A percentile compares a stretch with the other conserved stretches of the same genome.
phyloP scores from a whole-genome alignment of 2,888 invertebrate species.

The Mimumesa dahlbomi region DNA sequence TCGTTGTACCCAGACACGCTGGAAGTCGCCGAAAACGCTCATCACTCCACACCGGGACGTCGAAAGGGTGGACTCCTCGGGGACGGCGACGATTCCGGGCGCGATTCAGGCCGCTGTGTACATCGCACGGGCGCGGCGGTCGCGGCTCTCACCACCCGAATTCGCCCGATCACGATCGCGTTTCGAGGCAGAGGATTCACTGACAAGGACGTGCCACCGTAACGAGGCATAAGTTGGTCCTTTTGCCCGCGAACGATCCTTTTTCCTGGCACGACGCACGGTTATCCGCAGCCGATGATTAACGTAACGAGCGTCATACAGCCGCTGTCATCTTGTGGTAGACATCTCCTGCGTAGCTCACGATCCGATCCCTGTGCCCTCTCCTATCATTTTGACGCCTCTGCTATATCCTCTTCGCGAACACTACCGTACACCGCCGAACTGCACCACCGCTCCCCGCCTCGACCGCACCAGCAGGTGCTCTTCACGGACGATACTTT shows the following conservation, averaged over 20 bases:
- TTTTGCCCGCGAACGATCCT: slow-evolving; percentile 5
- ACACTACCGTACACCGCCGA: too few species aligned
- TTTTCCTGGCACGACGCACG: slow-evolving; percentile 7
- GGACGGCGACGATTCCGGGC: slow-evolving; percentile 18
- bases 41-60: slow-evolving; percentile 65
- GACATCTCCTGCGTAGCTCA: slow-evolving; percentile 70
- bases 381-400: slow-evolving; percentile 60
- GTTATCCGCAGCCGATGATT: slow-evolving; percentile 10
- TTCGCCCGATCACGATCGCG: slow-evolving; percentile 30
- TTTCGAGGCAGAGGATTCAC: slow-evolving; percentile 34
- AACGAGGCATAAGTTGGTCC: slow-evolving; percentile 46
- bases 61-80: slow-evolving; percentile 31
- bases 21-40: slow-evolving; percentile 95
- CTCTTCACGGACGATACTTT: slow-evolving; percentile 31
- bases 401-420: slow-evolving; percentile 45
- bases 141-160: slow-evolving; percentile 41
- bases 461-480: slow-evolving; percentile 41
- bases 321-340: slow-evolving; percentile 74
- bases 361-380: slow-evolving; percentile 60
- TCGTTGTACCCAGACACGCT: slow-evolving; percentile 94
- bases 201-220: slow-evolving; percentile 19
- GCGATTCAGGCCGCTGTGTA: slow-evolving; percentile 44
- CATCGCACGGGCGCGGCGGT: slow-evolving; percentile 61
- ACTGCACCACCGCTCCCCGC: too few species aligned
- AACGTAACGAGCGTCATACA: slow-evolving; percentile 64